Evolutionary conservation across 1,140 invertebrate species (phyloP), one percentile per base, ranked within the genome.

Genomic region (Drosophila azteca): DNA sequence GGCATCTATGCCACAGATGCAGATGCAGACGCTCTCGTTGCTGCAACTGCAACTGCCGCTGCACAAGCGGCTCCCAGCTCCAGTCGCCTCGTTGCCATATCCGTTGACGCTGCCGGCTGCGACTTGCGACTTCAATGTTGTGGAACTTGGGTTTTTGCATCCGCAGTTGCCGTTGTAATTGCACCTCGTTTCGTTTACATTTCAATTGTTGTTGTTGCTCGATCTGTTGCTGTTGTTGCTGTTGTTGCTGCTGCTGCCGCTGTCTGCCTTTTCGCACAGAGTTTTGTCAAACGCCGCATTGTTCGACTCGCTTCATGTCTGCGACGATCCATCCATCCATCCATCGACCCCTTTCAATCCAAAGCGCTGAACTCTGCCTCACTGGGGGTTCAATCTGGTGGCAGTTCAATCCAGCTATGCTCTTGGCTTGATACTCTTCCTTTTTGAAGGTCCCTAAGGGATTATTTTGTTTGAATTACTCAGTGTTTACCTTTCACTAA

Each of bases 1-100:
- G 54, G 57, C 41, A 17, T 53, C 60, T 39, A 4, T 39, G 35
- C 35, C 35, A 13, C 77, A 72, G 78, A 75, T 71, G 78, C 82
- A 88, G 82, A 87, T 87, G 82, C 82, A 88, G 82, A 87, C 88
- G 82, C 82, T 87, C 82, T 82, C 67, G 81, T 79, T 79, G 82
- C 60, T 76, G 49, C 48, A 57, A 62, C 35, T 39, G 17, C 48
- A 57, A 62, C 35, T 39, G 17, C 48, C 52, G 59, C 35, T 39
- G 35, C 35, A 39, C 35, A 39, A 39, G 35, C n/a, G n/a, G n/a
- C 35, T 39, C 20, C 8, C 29, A 31, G 9, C 62, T 39, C 20
- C 57, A 50, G n/a, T 51, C 48, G 46, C 64, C 50, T 49, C 61
- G 59, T 69, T 68, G 68, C 80, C 60, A 88, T 87, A 85, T 85